Evolutionary conservation across 35 echinoderm and acorn worm species (phyloP).

Genomic region (Apostichopus californicus): DNA sequence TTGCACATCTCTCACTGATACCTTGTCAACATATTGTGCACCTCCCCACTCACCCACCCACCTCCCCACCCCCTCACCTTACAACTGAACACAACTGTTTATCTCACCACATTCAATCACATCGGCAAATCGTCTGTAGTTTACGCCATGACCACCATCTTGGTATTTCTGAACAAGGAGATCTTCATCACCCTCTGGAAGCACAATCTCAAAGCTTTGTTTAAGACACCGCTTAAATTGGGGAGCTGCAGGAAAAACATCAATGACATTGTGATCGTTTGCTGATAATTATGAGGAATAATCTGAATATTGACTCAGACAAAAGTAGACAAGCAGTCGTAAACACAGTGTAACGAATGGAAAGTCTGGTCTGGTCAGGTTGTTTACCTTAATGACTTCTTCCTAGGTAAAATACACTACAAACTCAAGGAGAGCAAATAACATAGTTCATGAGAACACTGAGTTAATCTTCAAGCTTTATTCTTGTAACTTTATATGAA

Average conservation of each 20-base stretch:
- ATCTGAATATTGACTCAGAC: no score
- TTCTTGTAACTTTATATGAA: no score
- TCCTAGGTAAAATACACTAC: no score
- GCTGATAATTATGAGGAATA: neutral
- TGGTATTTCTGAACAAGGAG: conserved; percentile 72
- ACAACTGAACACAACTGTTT: neutral
- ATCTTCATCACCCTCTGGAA: conserved; percentile 63
- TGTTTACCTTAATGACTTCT: no score
- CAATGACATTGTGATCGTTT: neutral
- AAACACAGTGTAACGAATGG: no score
- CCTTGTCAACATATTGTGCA: neutral
- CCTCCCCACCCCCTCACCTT: neutral
- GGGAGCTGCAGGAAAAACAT: conserved; percentile 42
- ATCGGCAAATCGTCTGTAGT: conserved; percentile 90
- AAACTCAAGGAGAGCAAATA: no score
- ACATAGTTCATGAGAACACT: no score
- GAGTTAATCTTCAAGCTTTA: no score
- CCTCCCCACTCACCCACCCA: neutral
- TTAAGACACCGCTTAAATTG: conserved; percentile 89
- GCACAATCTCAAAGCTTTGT: conserved; percentile 81
- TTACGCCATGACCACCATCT: conserved; percentile 76
- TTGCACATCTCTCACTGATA: no score
- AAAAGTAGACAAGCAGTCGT: no score
- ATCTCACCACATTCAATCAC: conserved; percentile 94
- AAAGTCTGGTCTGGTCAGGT: no score